Evolutionary conservation across 2,113 vertebrate genomes (phyloP), one percentile per base, ranked within the genome.

Genomic region (Vombatus ursinus): DNA sequence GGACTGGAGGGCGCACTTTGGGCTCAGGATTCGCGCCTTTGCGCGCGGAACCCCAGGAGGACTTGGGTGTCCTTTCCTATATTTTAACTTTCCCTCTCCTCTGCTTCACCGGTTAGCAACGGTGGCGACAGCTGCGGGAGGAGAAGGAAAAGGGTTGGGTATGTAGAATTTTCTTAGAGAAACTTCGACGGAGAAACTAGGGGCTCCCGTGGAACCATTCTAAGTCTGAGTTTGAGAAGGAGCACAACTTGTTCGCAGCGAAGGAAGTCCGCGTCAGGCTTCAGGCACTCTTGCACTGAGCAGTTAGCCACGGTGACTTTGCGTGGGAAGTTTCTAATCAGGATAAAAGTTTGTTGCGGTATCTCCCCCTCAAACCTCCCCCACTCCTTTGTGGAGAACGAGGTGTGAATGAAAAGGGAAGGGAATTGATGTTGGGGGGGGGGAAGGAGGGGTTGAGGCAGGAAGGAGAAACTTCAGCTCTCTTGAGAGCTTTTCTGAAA

Each of bases 61-160:
- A 84, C n/a, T 84, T 8, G 37, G 16, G 68, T 44, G 68, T 14
- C n/a, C 7, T 23, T 44, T 44, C n/a, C n/a, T 44, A 23, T n/a
- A 77, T 19, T 77, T 22, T 77, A 44, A 77, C 37, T 0, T 16
- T 44, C 26, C n/a, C 53, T 47, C 23, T 77, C 8, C 23, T 14
- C 19, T 10, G 3, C 31, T 19, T 95, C 98, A 93, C 95, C 94
- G 92, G 96, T 68, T 52, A 61, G 50, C 89, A 1, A 22, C 90
- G 92, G 3, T 84, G 92, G 77, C 47, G 19, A 8, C 49, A 2
- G 31, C 26, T 4, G 0, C 92, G 51, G 84, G 44, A 19, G 24
- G 91, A 3, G 49, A 8, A 28, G 50, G 49, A 61, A 93, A 23
- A 68, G 57, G 28, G 12, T 54, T 22, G 68, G 3, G 61, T 10